Evolutionary conservation across 2,888 invertebrate genomes (phyloP), one percentile per base, ranked within the genome.

Genomic region (Polymixis flavicincta): DNA sequence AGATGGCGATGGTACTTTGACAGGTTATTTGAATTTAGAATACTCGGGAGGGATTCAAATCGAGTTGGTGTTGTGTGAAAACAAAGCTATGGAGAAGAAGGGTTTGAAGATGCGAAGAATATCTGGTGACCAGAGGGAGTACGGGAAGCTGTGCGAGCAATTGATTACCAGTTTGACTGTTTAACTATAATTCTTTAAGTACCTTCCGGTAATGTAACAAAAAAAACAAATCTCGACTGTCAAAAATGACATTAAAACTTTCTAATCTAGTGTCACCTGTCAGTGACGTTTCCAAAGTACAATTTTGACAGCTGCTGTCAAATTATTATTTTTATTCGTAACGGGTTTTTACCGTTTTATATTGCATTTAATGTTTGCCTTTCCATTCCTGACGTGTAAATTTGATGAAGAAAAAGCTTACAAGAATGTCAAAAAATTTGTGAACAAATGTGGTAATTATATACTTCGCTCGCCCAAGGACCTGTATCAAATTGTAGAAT

Each of bases 31-130:
- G 2, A 98, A 97, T 82, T 94, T 98, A 75, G 98, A 98, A 90
- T 98, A 98, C 90, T 98, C 98, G 0, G 98, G 98, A 0, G 98
- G 98, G 0, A 97, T 99, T 83, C 98, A 98, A 93, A 98, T 99
- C 52, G 98, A 98, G 90, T 93, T 99, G 89, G 97, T 98, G 87
- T 97, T 99, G 17, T 98, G 97, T 89, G 98, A 98, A 88, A 97
- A 98, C 83, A 97, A 98, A 89, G 95, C 97, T 59, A 97, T 97
- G 90, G 98, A 98, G 89, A 97, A 97, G 68, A 98, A 98, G 87
- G 98, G 98, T 13, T 97, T 99, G 88, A 98, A 98, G 88, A 97
- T 99, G 97, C 96, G 98, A 73, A 96, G 98, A 90, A 98, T 99
- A 88, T 98, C 98, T 0, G 99, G 99, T 9, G 99, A 99, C 93